A percentile compares a stretch with the other conserved stretches of the same genome.
phyloP scores from a whole-genome alignment of 1,140 invertebrate species.

The Leguminivora glycinivorella region DNA sequence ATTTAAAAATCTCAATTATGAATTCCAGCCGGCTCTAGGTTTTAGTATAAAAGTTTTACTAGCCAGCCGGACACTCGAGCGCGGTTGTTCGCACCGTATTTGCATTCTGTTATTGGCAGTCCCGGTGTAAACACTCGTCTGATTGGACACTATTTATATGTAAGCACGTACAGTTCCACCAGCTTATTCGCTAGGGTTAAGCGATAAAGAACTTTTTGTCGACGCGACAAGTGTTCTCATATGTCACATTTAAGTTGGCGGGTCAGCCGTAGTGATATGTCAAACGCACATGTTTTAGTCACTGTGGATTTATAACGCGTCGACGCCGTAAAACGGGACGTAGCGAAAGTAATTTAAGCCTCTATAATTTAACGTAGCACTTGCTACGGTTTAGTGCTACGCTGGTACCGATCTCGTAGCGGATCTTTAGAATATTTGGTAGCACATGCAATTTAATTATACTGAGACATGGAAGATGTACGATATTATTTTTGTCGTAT shows the following conservation, averaged over 20 bases:
- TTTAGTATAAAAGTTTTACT: slow-evolving; percentile 23
- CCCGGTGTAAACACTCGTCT: slow-evolving; percentile 69
- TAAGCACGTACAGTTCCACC: slow-evolving; percentile 8
- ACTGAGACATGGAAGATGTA: background rate
- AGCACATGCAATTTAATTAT: background rate
- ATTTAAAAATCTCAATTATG: slow-evolving; percentile 4
- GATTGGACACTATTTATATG: slow-evolving; percentile 56
- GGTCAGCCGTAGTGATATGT: slow-evolving; percentile 18
- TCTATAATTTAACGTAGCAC: slow-evolving; percentile 24
- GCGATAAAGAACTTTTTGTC: slow-evolving; percentile 10
- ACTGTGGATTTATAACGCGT: slow-evolving; percentile 25
- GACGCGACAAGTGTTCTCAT: background rate
- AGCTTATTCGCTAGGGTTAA: background rate
- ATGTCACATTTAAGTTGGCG: slow-evolving; percentile 4
- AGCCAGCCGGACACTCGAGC: slow-evolving; percentile 35
- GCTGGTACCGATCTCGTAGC: slow-evolving; percentile 1
- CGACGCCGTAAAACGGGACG: slow-evolving; percentile 24
- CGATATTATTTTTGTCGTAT: too few species aligned
- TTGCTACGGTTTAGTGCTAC: slow-evolving; percentile 21
- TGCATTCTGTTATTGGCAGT: slow-evolving; percentile 74
- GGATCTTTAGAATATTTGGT: background rate
- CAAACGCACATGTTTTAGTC: slow-evolving; percentile 27
- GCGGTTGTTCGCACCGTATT: slow-evolving; percentile 60
- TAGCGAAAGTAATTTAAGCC: slow-evolving; percentile 24
- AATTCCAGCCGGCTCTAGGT: background rate